Base-by-base conservation (phyloP, 2,797 vertebrate genomes). In the Pseudomugil tenellus region DNA sequence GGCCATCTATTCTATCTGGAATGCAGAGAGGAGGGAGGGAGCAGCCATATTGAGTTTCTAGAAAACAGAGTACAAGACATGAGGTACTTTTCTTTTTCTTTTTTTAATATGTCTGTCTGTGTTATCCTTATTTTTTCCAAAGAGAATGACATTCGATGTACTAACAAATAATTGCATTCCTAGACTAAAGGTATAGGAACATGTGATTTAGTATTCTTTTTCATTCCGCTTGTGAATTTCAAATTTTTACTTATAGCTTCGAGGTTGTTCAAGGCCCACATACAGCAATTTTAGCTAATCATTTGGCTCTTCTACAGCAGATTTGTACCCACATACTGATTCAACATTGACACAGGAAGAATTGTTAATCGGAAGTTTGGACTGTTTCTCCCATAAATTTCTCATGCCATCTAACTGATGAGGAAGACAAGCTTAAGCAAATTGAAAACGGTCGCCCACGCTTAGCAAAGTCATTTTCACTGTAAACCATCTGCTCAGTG, bases 1-100 rank as follows among this genome's bases (percentile, higher is more conserved):
- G 81, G 67, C 78, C 86, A 83, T 90, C 81, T 87, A 86, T 91
- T 93, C 86, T 85, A 70, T 85, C 86, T 82, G 90, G 92, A 93
- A 92, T 91, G 88, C 84, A 77, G 79, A 12, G 73, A 66, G 56
- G 66, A 76, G 63, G 0, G 48, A 59, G 76, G 49, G 39, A 31
- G 78, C 65, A 21, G 79, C 72, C 79, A 84, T 87, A 82, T 81
- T 85, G 78, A 64, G 68, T 78, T 86, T 84, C 81, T 84, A 55
- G 62, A 83, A 77, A 81, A 83, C 56, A 70, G 43, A 63, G 58
- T 71, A 32, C 26, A 19, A 69, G 63, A 39, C 31, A 61, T 63
- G 69, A 51, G 62, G 53, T 60, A 31, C 14, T 61, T 79, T 67
- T 58, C 65, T 56, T 12, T 64, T 32, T 12, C 55, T 54, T 54